Conservation (phyloP, 2,113 vertebrate species). For the Oenanthe oenanthe region DNA sequence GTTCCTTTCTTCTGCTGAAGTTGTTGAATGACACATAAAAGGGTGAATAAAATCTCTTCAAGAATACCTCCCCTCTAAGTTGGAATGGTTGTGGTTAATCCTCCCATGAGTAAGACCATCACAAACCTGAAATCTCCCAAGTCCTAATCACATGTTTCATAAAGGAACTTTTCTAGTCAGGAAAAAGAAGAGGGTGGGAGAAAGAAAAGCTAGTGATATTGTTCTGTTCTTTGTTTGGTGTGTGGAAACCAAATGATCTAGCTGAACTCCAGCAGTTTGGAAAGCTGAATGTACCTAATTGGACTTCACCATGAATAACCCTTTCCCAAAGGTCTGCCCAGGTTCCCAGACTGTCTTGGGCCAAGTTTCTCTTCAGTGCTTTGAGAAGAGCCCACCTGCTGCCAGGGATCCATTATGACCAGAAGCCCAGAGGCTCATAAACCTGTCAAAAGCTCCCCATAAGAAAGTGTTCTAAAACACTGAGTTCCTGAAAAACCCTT, state of each 20-base stretch:
- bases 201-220: background rate
- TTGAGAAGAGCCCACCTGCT: background rate
- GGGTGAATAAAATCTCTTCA: background rate
- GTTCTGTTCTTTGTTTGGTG: background rate
- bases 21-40: background rate
- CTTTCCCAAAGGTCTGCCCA: background rate
- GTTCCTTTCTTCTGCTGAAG: background rate
- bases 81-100: background rate
- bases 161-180: background rate
- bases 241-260: background rate
- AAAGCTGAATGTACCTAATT: accelerated
- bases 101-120: background rate
- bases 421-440: background rate
- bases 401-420: background rate
- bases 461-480: background rate
- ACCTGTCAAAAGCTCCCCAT: background rate
- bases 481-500: background rate
- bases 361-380: background rate
- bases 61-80: background rate
- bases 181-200: accelerated
- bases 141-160: background rate
- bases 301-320: accelerated
- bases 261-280: background rate
- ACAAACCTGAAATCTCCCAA: background rate
- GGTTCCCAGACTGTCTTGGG: background rate